Evolutionary conservation across 2,113 vertebrate genomes (phyloP), one percentile per base, ranked within the genome.

Genomic region (Lucifuga dentata): DNA sequence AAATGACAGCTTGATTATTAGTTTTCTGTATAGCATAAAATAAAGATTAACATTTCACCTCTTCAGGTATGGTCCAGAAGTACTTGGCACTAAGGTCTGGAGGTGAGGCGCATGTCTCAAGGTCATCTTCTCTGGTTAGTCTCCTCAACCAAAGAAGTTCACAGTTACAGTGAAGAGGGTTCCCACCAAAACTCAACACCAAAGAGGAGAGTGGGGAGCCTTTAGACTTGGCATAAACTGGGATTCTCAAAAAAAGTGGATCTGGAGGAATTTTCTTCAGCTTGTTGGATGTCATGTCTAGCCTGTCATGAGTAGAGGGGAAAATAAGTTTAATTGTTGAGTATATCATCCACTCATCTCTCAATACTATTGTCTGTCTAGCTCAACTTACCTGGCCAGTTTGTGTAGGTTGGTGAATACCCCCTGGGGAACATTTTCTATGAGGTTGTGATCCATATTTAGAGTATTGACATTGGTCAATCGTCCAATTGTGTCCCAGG

Each of bases 231-330:
- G 96, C 95, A 2, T 97, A 97, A 2, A 98, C 94, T 0, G 96
- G 97, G 1, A 98, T 92, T 32, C 97, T 92, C 35, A 97, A 93
- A 62, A 99, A 99, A 1, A 98, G 76, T 0, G 97, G 97, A 5
- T 98, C 97, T 0, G 97, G 97, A 0, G 97, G 97, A 60, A 99
- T 98, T 88, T 98, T 99, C 80, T 97, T 98, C 49, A 99, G 69
- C 73, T 97, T 97, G 86, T 99, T 99, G 55, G 97, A 98, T 0
- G 97, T 99, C 96, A 99, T 98, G 74, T 99, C 97, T 29, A 99
- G 41, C 33, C 97, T 91, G 73, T 57, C 11, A 44, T 38, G 51
- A 11, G 20, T 64, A 0, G 1, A 12, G n/a, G 5, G 15, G n/a
- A 5, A 9, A 2, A 11, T 24, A 63, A n/a, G n/a, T n/a, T n/a